These are phyloP conservation scores for Hartigia nigra DNA, from an alignment of 2,888 invertebrate species.

Conservation along the genomic window DNA sequence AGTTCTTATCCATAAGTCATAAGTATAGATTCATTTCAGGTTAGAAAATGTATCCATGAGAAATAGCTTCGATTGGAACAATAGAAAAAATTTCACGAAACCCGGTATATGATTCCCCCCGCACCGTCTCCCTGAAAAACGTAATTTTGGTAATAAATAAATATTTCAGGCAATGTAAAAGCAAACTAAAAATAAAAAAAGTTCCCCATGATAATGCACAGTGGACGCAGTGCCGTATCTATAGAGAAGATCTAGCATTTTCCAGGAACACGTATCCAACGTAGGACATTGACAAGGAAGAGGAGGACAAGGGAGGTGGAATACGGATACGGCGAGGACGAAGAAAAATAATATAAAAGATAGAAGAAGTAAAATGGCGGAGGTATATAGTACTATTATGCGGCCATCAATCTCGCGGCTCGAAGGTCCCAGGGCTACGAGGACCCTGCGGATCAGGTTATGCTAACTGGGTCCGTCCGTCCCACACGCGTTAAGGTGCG, in stretches of 20 bases:
- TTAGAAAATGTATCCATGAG: too few species aligned
- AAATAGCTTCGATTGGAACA: too few species aligned
- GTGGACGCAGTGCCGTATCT: neutral
- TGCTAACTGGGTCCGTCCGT: conserved; percentile 57
- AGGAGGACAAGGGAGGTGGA: conserved; percentile 3
- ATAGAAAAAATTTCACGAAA: too few species aligned
- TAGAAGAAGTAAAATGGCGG: conserved; percentile 20
- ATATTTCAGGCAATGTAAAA: neutral
- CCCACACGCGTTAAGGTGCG: conserved; percentile 32
- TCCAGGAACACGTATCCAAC: neutral
- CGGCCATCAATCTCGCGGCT: conserved; percentile 47
- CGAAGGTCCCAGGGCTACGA: conserved; percentile 28
- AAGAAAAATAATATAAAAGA: conserved; percentile 7
- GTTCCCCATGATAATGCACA: neutral
- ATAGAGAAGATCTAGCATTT: neutral
- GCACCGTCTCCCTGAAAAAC: neutral
- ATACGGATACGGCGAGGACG: conserved; percentile 3
- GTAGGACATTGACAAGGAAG: conserved; percentile 1
- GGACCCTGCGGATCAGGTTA: conserved; percentile 58
- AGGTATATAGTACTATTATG: conserved; percentile 45
- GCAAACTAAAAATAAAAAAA: neutral
- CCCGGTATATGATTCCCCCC: too few species aligned
- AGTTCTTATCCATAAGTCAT: too few species aligned
- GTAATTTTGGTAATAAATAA: neutral
- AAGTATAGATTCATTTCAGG: too few species aligned